Conservation (phyloP, 23 tunicate genomes). For the Halocynthia aurantium region DNA sequence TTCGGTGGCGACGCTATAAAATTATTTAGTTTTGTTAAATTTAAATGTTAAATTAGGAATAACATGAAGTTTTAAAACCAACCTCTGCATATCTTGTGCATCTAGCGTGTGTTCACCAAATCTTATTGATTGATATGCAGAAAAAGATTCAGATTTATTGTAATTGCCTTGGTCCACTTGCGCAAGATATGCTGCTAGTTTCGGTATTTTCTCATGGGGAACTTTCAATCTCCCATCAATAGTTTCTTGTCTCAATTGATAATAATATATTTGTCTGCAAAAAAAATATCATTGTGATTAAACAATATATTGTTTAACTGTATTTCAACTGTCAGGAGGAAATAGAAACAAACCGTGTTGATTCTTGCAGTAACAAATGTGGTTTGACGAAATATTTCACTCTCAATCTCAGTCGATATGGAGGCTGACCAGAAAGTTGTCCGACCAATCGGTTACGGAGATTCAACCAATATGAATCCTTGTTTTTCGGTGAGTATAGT, state of each 20-base stretch:
- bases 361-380: conserved; percentile 58
- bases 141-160: conserved; percentile 14
- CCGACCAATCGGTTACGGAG: conserved; percentile 47
- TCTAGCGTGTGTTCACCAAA: conserved; percentile 12
- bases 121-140: conserved; percentile 3
- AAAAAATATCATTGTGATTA: too few species aligned
- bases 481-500: conserved; percentile 22
- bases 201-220: conserved; percentile 23
- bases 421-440: conserved; percentile 65
- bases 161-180: conserved; percentile 53
- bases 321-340: too few species aligned
- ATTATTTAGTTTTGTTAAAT: background rate
- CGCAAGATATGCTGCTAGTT: conserved; percentile 28
- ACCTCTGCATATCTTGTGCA: conserved; percentile 25
- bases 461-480: conserved; percentile 59
- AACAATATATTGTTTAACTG: background rate
- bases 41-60: background rate
- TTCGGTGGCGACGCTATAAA: conserved; percentile 24
- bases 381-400: conserved; percentile 74
- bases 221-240: conserved; percentile 35
- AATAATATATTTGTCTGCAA: conserved; percentile 46
- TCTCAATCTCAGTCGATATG: conserved; percentile 43
- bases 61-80: background rate
- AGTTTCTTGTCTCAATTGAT: conserved; percentile 57
- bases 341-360: conserved; percentile 40